Percentiles rank a stretch among this genome's conserved stretches.
Evolutionary conservation across 2,113 vertebrate genomes (phyloP).

Genomic region (Oxygymnocypris stewartii): DNA sequence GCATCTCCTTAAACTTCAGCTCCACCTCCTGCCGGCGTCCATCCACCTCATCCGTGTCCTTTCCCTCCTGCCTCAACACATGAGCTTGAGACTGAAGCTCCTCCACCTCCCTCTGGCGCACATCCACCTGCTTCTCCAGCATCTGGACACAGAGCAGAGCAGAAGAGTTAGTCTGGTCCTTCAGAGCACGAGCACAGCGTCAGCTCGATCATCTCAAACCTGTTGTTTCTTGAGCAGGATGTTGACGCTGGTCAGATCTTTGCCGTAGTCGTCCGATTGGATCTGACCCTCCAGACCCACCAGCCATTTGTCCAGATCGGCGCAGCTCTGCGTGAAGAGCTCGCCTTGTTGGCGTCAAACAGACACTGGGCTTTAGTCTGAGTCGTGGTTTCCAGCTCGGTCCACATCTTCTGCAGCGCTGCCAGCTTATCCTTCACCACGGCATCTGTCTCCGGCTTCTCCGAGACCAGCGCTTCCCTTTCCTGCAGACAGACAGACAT

Average conservation of each 20-base stretch:
- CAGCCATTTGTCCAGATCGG: conserved; percentile 94
- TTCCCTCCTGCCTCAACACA: conserved; percentile 89
- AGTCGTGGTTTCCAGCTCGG: conserved; percentile 90
- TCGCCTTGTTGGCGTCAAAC: conserved; percentile 96
- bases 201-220: conserved; percentile 64
- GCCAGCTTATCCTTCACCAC: conserved; percentile 91
- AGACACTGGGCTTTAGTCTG: conserved; percentile 96
- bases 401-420: conserved; percentile 86
- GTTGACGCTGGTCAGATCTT: conserved; percentile 96
- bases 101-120: conserved; percentile 92
- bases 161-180: neutral
- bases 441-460: conserved; percentile 90
- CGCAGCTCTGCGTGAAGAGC: conserved; percentile 96
- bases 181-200: neutral
- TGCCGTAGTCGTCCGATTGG: conserved; percentile 93
- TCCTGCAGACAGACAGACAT: conserved; percentile 72
- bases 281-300: conserved; percentile 91
- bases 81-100: conserved; percentile 91
- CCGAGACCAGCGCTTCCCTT: conserved; percentile 86
- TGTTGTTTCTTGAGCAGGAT: conserved; percentile 97
- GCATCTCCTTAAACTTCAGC: conserved; percentile 85
- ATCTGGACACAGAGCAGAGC: conserved; percentile 74
- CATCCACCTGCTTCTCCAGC: conserved; percentile 97
- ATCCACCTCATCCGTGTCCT: conserved; percentile 90
- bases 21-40: conserved; percentile 85